Evolutionary conservation across 2,113 vertebrate genomes (phyloP), one percentile per base, ranked within the genome.

Genomic region (Canis aureus): DNA sequence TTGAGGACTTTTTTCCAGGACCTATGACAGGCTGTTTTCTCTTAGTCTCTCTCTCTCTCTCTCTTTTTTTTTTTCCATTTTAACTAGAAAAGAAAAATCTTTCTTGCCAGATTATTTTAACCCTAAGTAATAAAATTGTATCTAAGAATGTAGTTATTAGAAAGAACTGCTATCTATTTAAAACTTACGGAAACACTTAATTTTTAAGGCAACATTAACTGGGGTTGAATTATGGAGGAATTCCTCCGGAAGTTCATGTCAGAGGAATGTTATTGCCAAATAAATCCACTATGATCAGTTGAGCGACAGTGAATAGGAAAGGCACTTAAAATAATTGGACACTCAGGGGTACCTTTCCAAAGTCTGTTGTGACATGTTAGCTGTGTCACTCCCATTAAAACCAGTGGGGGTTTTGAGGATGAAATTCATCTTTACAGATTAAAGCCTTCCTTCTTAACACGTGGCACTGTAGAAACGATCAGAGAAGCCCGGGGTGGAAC

Each of bases 201-300:
- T 97, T 98, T 98, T 93, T 98, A 98, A 98, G 98, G 95, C 81
- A 97, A 97, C 98, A 98, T 98, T 98, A 98, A 98, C 94, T 97
- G 82, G 96, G 90, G 96, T 95, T 99, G 98, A 99, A 98, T 99
- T 98, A 98, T 98, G 98, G 96, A 98, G 96, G 96, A 97, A 97
- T 98, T 98, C 97, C 98, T 98, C 98, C 96, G 98, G 98, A 99
- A 99, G 98, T 98, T 98, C 97, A 83, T 98, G 98, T 98, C 98
- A 98, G 74, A 97, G 86, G 92, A 98, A 91, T 98, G 97, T 96
- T 97, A 98, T 97, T 98, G 98, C 98, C 98, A 98, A 98, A 98
- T 98, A 98, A 99, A 98, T 98, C 97, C 95, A 96, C 91, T 79
- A 11, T 95, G 96, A 97, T 97, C 97, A 94, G 84, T 98, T 92